Evolutionary conservation across 2,888 invertebrate genomes (phyloP).

Genomic region (Xestia xanthographa): DNA sequence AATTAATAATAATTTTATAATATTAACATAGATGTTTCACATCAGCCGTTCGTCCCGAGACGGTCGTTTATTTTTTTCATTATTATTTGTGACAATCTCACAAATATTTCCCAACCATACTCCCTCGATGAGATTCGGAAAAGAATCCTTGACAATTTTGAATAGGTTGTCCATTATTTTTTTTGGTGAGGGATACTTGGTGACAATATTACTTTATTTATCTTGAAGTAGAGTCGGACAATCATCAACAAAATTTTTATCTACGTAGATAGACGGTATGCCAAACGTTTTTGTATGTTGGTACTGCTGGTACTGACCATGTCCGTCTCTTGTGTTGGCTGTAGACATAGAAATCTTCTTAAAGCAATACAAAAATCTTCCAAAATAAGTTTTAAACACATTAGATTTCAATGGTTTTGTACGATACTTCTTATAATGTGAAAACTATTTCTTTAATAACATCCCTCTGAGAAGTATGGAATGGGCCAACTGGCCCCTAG

Average conservation of each 20-base stretch:
- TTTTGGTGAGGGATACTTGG: neutral
- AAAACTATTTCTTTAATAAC: neutral
- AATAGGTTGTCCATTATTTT: no score
- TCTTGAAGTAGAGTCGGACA: neutral
- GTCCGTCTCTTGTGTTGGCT: neutral
- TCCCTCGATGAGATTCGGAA: neutral
- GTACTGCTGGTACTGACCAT: neutral
- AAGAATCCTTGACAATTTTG: neutral
- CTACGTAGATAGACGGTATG: neutral
- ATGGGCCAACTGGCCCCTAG: neutral
- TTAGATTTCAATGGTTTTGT: neutral
- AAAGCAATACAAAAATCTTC: neutral
- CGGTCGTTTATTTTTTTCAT: no score
- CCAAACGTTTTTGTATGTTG: neutral
- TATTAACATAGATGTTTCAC: no score
- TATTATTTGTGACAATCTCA: neutral
- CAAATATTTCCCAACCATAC: neutral
- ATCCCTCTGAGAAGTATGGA: neutral
- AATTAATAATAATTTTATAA: no score
- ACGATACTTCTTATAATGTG: neutral
- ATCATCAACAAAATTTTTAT: neutral
- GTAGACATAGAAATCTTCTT: neutral
- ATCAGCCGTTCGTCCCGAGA: no score
- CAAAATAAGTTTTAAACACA: neutral
- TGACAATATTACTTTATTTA: conserved; percentile 18